Percentiles rank a stretch among this genome's conserved stretches.
Conservation (phyloP, 1,140 invertebrate genomes). For the Odontomachus brunneus region DNA sequence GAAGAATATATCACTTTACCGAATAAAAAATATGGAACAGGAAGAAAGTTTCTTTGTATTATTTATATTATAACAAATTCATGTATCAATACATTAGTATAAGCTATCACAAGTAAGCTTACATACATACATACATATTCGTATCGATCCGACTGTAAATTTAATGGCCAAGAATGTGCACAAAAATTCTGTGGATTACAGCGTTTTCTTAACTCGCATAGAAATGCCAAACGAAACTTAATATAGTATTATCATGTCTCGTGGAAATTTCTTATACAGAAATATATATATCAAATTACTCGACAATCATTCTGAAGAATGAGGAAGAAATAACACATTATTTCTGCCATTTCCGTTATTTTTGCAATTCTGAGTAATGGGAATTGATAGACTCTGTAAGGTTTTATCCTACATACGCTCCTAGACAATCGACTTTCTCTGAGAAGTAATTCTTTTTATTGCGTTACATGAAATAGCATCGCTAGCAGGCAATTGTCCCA, state of each 20-base stretch:
- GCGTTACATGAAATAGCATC: constrained; percentile 83
- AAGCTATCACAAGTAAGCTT: constrained; percentile 59
- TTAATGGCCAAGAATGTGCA: constrained; percentile 57
- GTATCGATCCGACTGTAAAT: constrained; percentile 53
- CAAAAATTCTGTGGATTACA: constrained; percentile 44
- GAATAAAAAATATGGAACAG: constrained; percentile 41
- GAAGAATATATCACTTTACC: constrained; percentile 13
- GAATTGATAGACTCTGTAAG: constrained; percentile 45
- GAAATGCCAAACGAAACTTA: constrained; percentile 48
- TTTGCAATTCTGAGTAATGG: constrained; percentile 46
- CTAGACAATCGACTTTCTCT: constrained; percentile 59
- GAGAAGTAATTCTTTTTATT: constrained; percentile 73
- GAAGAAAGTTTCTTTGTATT: constrained; percentile 48
- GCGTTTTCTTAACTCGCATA: constrained; percentile 28
- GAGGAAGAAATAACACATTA: too few species aligned
- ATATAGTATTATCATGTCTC: constrained; percentile 25
- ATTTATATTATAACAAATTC: constrained; percentile 53
- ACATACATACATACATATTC: constrained; percentile 53
- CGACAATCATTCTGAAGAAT: constrained; percentile 41
- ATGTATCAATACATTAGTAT: constrained; percentile 55
- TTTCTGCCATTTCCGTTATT: constrained; percentile 32
- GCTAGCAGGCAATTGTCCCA: constrained; percentile 81
- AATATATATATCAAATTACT: constrained; percentile 30
- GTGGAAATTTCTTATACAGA: constrained; percentile 37
- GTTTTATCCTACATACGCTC: constrained; percentile 24